Percentiles rank a stretch among this genome's conserved stretches.
These are phyloP conservation scores for Oeneis ivallda DNA, from an alignment of 2,888 invertebrate genomes.

Conservation along the genomic window DNA sequence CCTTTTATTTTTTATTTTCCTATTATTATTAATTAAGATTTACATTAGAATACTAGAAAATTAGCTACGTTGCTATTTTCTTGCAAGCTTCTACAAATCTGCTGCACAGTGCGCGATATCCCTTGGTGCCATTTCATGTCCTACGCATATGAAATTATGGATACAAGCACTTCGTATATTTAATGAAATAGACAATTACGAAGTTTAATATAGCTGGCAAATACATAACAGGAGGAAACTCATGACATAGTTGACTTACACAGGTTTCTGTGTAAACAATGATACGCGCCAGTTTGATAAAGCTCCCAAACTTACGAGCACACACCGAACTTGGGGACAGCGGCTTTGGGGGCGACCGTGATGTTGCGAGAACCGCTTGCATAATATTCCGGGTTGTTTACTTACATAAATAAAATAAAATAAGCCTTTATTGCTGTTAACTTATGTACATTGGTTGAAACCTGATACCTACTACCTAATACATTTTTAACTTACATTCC, in stretches of 20 bases:
- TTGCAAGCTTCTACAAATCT: too few species aligned
- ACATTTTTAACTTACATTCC: too few species aligned
- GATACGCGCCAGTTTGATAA: slow-evolving; percentile 37
- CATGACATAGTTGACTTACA: slow-evolving; percentile 8
- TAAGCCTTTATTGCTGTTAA: too few species aligned
- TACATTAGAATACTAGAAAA: too few species aligned
- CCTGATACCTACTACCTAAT: background rate
- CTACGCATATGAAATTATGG: too few species aligned
- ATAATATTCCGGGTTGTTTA: background rate
- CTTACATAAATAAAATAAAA: too few species aligned
- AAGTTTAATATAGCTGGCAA: slow-evolving; percentile 7
- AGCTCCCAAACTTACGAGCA: slow-evolving; percentile 30
- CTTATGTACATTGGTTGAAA: too few species aligned
- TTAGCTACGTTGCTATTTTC: too few species aligned
- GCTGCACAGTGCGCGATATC: too few species aligned
- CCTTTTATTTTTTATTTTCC: too few species aligned
- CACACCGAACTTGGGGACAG: slow-evolving; percentile 28
- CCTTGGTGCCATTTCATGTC: too few species aligned
- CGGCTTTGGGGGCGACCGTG: background rate
- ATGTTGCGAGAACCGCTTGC: background rate
- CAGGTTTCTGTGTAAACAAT: slow-evolving; percentile 30
- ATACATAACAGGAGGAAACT: slow-evolving; percentile 7
- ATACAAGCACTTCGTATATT: background rate
- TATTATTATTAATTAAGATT: too few species aligned
- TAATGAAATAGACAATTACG: slow-evolving; percentile 5